Percentiles rank a stretch among this genome's conserved stretches.
Conservation (phyloP, 2,888 invertebrate genomes). For the Gastracanthus pulcherrimus region DNA sequence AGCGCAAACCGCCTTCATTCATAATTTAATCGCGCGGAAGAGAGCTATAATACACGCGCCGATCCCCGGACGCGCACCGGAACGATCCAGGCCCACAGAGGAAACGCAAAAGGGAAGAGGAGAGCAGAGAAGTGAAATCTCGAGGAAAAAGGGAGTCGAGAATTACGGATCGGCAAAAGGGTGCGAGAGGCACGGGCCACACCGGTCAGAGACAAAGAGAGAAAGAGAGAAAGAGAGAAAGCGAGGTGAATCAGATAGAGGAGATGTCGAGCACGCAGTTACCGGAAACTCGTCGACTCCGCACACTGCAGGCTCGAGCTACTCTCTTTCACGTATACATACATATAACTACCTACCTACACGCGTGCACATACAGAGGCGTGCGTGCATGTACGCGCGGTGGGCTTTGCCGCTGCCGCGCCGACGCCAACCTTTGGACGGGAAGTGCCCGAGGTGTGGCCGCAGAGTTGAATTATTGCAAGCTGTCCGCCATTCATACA, state of each 20-base stretch:
- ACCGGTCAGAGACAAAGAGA: constrained; percentile 53
- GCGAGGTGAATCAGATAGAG: constrained; percentile 57
- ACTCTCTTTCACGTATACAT: neutral
- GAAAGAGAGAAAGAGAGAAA: constrained; percentile 14
- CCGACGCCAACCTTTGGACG: constrained; percentile 71
- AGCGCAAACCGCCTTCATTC: constrained; percentile 35
- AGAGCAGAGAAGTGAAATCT: neutral
- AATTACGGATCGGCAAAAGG: constrained; percentile 18
- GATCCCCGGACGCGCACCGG: constrained; percentile 64
- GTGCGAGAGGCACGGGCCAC: neutral
- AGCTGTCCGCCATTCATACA: constrained; percentile 75
- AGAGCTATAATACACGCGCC: constrained; percentile 35
- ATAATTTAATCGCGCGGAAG: constrained; percentile 55
- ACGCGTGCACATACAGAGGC: neutral
- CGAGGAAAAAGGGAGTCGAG: constrained; percentile 48
- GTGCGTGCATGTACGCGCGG: constrained; percentile 27
- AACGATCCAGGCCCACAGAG: constrained; percentile 55
- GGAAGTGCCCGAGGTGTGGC: constrained; percentile 76
- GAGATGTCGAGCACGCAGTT: constrained; percentile 70
- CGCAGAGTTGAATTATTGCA: constrained; percentile 76
- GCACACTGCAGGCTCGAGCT: constrained; percentile 45
- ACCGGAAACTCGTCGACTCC: constrained; percentile 71
- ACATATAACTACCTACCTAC: neutral
- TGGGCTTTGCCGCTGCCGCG: constrained; percentile 63
- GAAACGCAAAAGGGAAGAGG: constrained; percentile 20